Evolutionary conservation across 2,113 vertebrate genomes (phyloP).

Genomic region (Microcebus tavaratra): DNA sequence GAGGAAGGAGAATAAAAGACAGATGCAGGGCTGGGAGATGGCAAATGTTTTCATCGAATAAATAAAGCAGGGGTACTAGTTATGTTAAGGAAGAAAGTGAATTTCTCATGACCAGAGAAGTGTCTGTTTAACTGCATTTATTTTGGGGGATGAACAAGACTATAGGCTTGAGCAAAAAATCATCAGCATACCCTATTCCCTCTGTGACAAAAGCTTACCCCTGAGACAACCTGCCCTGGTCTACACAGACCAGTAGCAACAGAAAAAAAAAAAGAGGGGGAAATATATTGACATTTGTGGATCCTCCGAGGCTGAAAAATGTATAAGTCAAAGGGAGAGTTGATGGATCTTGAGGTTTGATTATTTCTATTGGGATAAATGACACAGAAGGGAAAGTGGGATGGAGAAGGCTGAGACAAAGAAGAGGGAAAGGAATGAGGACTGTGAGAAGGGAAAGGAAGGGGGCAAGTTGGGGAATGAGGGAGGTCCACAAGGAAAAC

Average conservation of each 20-base stretch:
- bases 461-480: background rate
- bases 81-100: background rate
- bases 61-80: background rate
- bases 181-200: background rate
- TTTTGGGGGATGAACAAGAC: background rate
- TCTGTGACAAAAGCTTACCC: background rate
- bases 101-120: conserved; percentile 1
- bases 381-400: background rate
- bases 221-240: background rate
- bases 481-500: background rate
- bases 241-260: conserved; percentile 4
- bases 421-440: background rate
- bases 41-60: conserved; percentile 1
- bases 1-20: background rate
- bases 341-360: background rate
- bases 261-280: background rate
- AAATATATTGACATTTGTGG: background rate
- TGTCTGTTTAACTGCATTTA: background rate
- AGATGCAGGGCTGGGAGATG: background rate
- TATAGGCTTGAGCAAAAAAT: background rate
- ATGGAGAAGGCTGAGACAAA: background rate
- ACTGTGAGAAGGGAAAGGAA: background rate
- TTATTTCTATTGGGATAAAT: conserved; percentile 6
- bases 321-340: background rate
- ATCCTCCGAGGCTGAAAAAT: background rate